Evolutionary conservation across 2,797 vertebrate species (phyloP).

Genomic region (Chiloscyllium punctatum): DNA sequence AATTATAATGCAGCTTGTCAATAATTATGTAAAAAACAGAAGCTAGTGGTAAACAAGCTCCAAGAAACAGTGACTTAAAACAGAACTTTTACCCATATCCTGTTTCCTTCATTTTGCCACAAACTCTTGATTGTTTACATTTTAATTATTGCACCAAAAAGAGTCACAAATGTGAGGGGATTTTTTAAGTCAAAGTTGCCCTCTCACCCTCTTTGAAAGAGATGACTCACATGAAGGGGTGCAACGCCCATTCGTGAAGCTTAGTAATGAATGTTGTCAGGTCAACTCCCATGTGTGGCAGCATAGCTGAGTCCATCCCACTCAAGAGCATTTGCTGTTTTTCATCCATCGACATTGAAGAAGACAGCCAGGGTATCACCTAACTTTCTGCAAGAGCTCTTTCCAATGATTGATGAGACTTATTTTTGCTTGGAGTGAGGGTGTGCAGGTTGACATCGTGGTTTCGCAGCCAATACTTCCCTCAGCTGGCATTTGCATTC

Average conservation of each 20-base stretch:
- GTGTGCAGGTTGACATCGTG: neutral
- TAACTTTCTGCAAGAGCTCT: neutral
- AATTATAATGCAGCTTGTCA: constrained; percentile 26
- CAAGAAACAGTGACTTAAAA: constrained; percentile 7
- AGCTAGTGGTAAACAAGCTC: constrained; percentile 7
- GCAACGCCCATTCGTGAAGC: neutral
- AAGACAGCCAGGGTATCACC: neutral
- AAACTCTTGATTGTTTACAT: constrained; percentile 18
- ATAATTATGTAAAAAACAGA: constrained; percentile 27
- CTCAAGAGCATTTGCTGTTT: neutral
- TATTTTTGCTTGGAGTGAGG: neutral
- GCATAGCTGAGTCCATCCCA: neutral
- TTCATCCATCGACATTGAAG: neutral
- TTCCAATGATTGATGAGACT: neutral
- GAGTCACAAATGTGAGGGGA: neutral
- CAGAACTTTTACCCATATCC: neutral
- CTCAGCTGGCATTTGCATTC: neutral
- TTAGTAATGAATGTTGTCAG: neutral
- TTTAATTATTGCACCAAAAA: neutral
- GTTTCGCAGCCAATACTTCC: neutral
- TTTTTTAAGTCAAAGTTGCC: neutral
- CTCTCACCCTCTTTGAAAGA: neutral
- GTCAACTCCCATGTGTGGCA: neutral
- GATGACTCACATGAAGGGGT: neutral
- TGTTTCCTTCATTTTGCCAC: constrained; percentile 2